phyloP scores from a whole-genome alignment of 2,113 vertebrate genomes.

The Nothocercus nigrocapillus region DNA sequence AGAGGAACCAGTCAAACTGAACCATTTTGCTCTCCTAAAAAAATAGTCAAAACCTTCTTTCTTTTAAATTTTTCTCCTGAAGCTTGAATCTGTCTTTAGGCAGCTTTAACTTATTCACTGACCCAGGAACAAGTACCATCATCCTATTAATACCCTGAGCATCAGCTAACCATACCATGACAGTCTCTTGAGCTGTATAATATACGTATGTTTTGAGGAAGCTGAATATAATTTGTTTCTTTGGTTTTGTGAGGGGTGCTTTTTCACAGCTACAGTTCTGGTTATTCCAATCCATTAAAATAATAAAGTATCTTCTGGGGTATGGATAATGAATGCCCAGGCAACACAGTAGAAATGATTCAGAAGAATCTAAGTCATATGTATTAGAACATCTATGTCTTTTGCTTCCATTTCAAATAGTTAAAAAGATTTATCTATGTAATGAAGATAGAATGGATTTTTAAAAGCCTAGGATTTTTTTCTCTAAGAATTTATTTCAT shows the following conservation, averaged over 20 bases:
- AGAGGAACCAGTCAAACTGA: background rate
- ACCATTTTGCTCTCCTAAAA: background rate
- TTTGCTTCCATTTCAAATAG: background rate
- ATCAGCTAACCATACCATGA: conserved; percentile 3
- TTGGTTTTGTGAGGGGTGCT: background rate
- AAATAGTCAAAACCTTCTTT: background rate
- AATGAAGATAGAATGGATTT: background rate
- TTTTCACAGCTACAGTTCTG: background rate
- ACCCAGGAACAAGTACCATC: conserved; percentile 46
- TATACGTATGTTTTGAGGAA: conserved; percentile 18
- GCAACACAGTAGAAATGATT: background rate
- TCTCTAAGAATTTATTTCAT: background rate
- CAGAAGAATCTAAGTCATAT: background rate
- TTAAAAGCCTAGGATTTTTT: background rate
- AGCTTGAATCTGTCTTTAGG: conserved; percentile 38
- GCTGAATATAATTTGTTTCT: background rate
- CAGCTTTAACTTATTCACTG: conserved; percentile 61
- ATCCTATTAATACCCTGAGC: conserved; percentile 59
- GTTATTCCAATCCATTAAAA: conserved; percentile 51
- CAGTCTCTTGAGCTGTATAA: conserved; percentile 21
- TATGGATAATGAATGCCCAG: background rate
- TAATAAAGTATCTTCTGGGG: background rate
- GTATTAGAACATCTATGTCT: background rate
- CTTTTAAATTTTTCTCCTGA: background rate
- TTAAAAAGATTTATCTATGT: background rate